A percentile compares a stretch with the other conserved stretches of the same genome.
These are phyloP conservation scores for Scomber japonicus DNA, from an alignment of 2,113 vertebrate genomes.

Conservation along the genomic window DNA sequence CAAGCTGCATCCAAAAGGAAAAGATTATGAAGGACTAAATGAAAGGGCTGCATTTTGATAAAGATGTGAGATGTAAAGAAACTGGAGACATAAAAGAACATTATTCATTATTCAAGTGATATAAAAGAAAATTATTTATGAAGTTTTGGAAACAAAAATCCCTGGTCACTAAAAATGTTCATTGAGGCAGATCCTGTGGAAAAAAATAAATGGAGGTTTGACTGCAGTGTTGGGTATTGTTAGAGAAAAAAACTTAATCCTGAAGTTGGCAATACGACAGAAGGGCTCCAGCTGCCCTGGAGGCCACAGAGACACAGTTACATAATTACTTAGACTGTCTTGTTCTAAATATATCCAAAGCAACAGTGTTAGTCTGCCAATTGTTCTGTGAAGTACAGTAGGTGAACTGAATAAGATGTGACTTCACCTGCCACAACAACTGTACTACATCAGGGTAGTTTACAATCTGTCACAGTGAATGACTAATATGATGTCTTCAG, in stretches of 20 bases:
- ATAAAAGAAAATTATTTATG: too few relatives aligned
- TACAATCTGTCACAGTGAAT: background rate
- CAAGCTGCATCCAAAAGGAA: slow-evolving; percentile 84
- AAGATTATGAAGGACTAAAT: background rate
- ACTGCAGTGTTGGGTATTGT: background rate
- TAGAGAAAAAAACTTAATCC: background rate
- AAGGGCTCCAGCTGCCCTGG: slow-evolving; percentile 18
- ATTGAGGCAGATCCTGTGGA: background rate
- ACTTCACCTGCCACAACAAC: background rate
- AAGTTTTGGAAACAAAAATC: background rate
- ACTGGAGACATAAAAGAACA: too few relatives aligned
- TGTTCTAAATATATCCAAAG: slow-evolving; percentile 70
- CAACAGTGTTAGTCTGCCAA: slow-evolving; percentile 23
- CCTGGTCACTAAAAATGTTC: background rate
- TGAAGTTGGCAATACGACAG: slow-evolving; percentile 52
- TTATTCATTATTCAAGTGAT: too few relatives aligned
- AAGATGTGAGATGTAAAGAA: background rate
- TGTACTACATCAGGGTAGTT: background rate
- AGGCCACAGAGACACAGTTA: slow-evolving; percentile 53
- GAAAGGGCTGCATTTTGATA: background rate
- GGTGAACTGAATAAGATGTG: slow-evolving; percentile 18
- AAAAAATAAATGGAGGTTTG: background rate
- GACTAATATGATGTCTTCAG: background rate
- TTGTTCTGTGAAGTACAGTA: slow-evolving; percentile 46
- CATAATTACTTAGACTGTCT: slow-evolving; percentile 58